These are phyloP conservation scores for Hoplostethus atlanticus DNA, from an alignment of 2,797 vertebrate species.

Conservation along the genomic window DNA sequence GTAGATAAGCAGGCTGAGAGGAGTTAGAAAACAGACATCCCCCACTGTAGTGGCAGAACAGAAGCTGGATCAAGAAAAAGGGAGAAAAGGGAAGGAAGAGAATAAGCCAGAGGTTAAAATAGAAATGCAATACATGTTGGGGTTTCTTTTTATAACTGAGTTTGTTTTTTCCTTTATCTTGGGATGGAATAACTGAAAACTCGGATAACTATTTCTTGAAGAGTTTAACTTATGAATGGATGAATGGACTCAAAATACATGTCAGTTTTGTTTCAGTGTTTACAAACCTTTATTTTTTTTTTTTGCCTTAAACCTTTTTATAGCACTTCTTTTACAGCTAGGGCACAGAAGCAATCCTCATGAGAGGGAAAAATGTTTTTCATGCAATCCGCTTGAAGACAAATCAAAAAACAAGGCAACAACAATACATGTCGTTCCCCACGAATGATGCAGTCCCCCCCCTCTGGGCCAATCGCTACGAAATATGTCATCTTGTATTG, in stretches of 20 bases:
- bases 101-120: conserved; percentile 60
- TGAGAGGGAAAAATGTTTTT: neutral
- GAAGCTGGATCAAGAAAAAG: conserved; percentile 56
- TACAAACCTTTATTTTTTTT: no score
- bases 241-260: no score
- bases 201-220: no score
- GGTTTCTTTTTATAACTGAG: neutral
- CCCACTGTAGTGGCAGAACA: conserved; percentile 78
- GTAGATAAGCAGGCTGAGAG: conserved; percentile 78
- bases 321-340: neutral
- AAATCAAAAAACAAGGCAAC: neutral
- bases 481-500: neutral
- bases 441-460: neutral
- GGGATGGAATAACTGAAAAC: neutral
- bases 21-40: conserved; percentile 87
- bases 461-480: neutral
- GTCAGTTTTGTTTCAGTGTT: no score
- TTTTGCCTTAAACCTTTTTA: neutral
- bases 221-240: no score
- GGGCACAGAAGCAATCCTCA: neutral
- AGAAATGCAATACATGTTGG: conserved; percentile 30
- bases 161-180: conserved; percentile 5
- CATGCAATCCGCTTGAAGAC: neutral
- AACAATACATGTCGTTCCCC: neutral
- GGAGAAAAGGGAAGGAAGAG: conserved; percentile 61